phyloP scores from a whole-genome alignment of 2,113 vertebrate genomes.

The Cochlearius cochlearius region DNA sequence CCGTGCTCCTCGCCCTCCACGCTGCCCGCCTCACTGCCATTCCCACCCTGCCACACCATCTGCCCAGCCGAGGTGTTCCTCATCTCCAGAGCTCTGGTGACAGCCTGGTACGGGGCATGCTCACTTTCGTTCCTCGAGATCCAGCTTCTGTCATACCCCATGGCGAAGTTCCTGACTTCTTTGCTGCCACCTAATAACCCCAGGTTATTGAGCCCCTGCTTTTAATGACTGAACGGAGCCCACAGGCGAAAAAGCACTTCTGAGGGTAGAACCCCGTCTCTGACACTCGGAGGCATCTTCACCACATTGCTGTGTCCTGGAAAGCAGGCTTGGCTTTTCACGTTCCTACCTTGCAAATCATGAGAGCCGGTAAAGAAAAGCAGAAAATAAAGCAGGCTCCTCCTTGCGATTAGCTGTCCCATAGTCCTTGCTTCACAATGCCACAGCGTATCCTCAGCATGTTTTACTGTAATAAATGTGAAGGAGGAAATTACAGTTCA shows the following conservation, averaged over 20 bases:
- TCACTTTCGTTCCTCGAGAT: constrained; percentile 68
- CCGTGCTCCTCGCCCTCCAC: constrained; percentile 17
- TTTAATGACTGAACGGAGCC: not conserved
- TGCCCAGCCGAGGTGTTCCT: constrained; percentile 71
- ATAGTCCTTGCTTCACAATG: not conserved
- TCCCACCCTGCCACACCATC: constrained; percentile 68
- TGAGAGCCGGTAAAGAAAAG: not conserved
- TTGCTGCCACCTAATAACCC: not conserved
- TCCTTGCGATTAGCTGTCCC: not conserved
- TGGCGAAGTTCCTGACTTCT: constrained; percentile 1
- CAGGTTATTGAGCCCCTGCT: not conserved
- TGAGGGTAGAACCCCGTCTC: not conserved
- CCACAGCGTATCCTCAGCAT: not conserved
- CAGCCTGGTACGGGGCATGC: constrained; percentile 54
- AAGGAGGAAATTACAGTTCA: not conserved
- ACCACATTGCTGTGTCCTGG: not conserved
- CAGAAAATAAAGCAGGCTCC: not conserved
- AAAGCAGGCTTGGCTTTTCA: not conserved
- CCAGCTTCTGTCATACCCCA: constrained; percentile 75
- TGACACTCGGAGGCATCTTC: not conserved
- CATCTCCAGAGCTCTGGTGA: constrained; percentile 58
- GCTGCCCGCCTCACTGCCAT: constrained; percentile 32
- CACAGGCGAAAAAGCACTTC: not conserved
- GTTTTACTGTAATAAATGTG: not conserved
- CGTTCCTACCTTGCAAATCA: not conserved